A percentile compares a stretch with the other conserved stretches of the same genome.
Conservation (phyloP, 1,140 invertebrate genomes). For the Meteorus sp. region DNA sequence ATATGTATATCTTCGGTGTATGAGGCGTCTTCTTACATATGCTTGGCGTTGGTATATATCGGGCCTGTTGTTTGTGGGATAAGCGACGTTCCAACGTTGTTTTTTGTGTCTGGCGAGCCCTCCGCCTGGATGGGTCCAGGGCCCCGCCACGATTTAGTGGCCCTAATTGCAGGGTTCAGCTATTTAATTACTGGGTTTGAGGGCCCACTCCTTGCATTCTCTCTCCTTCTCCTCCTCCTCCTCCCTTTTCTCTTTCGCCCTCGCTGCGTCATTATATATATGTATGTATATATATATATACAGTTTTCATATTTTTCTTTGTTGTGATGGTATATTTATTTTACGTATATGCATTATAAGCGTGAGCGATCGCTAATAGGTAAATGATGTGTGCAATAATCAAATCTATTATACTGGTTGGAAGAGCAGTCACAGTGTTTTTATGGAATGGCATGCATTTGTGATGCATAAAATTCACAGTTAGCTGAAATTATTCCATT, state of each 20-base stretch:
- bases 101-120: constrained; percentile 61
- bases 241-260: constrained; percentile 33
- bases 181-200: constrained; percentile 61
- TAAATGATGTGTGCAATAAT: constrained; percentile 2
- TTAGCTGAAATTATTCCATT: no score
- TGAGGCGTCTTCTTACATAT: constrained; percentile 11
- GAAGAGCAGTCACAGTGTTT: no score
- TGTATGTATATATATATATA: constrained; percentile 1
- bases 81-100: constrained; percentile 55
- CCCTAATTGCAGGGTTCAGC: constrained; percentile 61
- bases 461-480: no score
- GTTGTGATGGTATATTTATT: neutral
- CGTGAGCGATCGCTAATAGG: no score
- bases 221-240: constrained; percentile 17
- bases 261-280: constrained; percentile 23
- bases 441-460: no score
- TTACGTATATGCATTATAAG: no score
- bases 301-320: neutral
- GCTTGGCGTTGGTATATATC: constrained; percentile 17
- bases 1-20: neutral
- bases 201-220: no score
- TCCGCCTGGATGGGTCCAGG: constrained; percentile 53
- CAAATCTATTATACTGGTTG: no score
- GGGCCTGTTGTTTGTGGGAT: constrained; percentile 25
- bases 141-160: constrained; percentile 60